Conservation (phyloP, 2,113 vertebrate species). For the Leptobrachium leishanense region DNA sequence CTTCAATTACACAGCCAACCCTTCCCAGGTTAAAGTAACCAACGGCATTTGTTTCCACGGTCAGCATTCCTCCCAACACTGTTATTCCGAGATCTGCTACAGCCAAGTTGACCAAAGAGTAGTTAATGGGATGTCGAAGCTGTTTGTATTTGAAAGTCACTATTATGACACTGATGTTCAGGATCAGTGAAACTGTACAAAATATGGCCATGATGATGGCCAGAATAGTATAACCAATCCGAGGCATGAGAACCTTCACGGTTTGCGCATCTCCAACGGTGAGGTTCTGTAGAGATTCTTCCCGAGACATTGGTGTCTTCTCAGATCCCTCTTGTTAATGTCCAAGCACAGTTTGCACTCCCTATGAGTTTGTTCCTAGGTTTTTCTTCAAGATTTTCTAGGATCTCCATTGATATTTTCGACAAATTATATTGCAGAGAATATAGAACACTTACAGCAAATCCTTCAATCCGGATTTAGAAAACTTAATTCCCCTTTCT, state of each 20-base stretch:
- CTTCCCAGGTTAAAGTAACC: slow-evolving; percentile 68
- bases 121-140: slow-evolving; percentile 70
- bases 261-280: slow-evolving; percentile 16
- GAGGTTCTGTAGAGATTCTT: slow-evolving; percentile 45
- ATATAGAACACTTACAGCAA: slow-evolving; percentile 60
- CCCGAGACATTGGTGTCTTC: slow-evolving; percentile 40
- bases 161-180: slow-evolving; percentile 67
- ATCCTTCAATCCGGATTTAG: slow-evolving; percentile 60
- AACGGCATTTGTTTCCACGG: slow-evolving; percentile 67
- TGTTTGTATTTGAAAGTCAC: slow-evolving; percentile 68
- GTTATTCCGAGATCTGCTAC: slow-evolving; percentile 68
- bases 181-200: slow-evolving; percentile 61
- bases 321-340: background rate
- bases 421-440: slow-evolving; percentile 47
- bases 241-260: slow-evolving; percentile 60
- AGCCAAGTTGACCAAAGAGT: slow-evolving; percentile 70
- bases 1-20: slow-evolving; percentile 68
- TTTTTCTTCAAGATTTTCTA: slow-evolving; percentile 27
- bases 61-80: slow-evolving; percentile 62
- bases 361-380: slow-evolving; percentile 23
- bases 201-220: slow-evolving; percentile 66
- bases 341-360: slow-evolving; percentile 29
- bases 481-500: slow-evolving; percentile 59
- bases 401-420: slow-evolving; percentile 31
- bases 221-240: slow-evolving; percentile 61